These are phyloP conservation scores for Octodonta nipae DNA, from an alignment of 2,888 invertebrate species.

Conservation along the genomic window DNA sequence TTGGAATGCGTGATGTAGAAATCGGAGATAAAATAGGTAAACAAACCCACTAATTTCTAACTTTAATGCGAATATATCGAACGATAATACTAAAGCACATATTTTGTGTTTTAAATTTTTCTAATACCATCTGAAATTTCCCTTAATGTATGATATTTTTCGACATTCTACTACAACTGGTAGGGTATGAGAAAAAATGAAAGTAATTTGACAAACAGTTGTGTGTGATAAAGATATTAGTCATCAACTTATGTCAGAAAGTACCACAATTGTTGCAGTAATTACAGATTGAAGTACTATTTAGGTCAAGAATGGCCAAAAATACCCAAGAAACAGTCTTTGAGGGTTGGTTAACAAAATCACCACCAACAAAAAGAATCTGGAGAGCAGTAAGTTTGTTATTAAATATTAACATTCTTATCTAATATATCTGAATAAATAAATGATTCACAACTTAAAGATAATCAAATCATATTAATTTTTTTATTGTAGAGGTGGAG, in stretches of 20 bases:
- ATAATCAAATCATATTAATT: slow-evolving; percentile 12
- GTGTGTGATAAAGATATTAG: neutral
- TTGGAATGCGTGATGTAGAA: slow-evolving; percentile 1
- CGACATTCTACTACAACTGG: too few relatives aligned
- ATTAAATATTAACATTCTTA: slow-evolving; percentile 9
- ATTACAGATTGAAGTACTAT: too few relatives aligned
- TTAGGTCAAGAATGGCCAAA: slow-evolving; percentile 37
- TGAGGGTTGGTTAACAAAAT: slow-evolving; percentile 92
- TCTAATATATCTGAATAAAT: slow-evolving; percentile 15
- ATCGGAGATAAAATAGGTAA: too few relatives aligned
- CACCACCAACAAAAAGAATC: slow-evolving; percentile 81
- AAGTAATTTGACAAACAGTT: slow-evolving; percentile 1
- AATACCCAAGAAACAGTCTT: slow-evolving; percentile 59
- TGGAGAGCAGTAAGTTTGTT: slow-evolving; percentile 79
- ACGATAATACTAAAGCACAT: too few relatives aligned
- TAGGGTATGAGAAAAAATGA: slow-evolving; percentile 1
- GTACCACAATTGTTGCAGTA: too few relatives aligned
- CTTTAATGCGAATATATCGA: too few relatives aligned
- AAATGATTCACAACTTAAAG: slow-evolving; percentile 21
- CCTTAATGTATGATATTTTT: too few relatives aligned
- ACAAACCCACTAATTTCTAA: too few relatives aligned
- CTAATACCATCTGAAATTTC: neutral
- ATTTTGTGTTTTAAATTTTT: neutral
- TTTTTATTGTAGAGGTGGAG: slow-evolving; percentile 70
- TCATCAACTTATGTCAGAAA: neutral